Evolutionary conservation across 2,113 vertebrate genomes (phyloP), one percentile per base, ranked within the genome.

Genomic region (Rutilus rutilus): DNA sequence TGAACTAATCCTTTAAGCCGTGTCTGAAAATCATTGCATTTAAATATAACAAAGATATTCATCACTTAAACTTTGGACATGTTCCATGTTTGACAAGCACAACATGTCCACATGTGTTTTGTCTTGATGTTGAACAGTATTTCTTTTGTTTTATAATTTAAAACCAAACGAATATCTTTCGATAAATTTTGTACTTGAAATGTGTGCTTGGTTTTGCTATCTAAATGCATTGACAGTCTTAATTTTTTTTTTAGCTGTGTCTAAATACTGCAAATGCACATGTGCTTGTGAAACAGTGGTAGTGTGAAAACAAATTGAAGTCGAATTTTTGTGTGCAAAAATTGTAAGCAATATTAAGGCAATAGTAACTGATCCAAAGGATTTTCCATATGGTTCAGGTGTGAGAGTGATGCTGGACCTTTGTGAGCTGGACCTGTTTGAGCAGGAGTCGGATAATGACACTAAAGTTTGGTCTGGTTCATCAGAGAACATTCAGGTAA

Each of bases 321-420:
- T 64, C 6, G 6, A 67, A 30, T 64, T 27, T 64, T 64, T 27
- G 25, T 25, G 14, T 6, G 11, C 14, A 64, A 62, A n/a, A 62
- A 64, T n/a, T 11, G 23, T 60, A 62, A 25, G 59, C n/a, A 62
- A 60, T 14, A 25, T 62, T 25, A 27, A 62, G 10, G 3, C 9
- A 60, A 25, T 25, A 62, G 12, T 27, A 27, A 30, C 15, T 67
- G 12, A 74, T 47, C 5, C 1, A 45, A n/a, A 47, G 11, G n/a
- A 27, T 47, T 75, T 27, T 36, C 19, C 67, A 21, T 78, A 19
- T 74, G 64, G n/a, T 76, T 33, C 83, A 95, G 95, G 86, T 86
- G 83, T 95, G 21, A 93, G 89, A 89, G 89, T 95, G 59, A 78
- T 96, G 74, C 78, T 96, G 11, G 92, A 94, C 67, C 82, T 95